Percentiles rank a stretch among this genome's conserved stretches.
These are phyloP conservation scores for Chelidonichthys spinosus DNA, from an alignment of 2,797 vertebrate genomes.

Conservation along the genomic window DNA sequence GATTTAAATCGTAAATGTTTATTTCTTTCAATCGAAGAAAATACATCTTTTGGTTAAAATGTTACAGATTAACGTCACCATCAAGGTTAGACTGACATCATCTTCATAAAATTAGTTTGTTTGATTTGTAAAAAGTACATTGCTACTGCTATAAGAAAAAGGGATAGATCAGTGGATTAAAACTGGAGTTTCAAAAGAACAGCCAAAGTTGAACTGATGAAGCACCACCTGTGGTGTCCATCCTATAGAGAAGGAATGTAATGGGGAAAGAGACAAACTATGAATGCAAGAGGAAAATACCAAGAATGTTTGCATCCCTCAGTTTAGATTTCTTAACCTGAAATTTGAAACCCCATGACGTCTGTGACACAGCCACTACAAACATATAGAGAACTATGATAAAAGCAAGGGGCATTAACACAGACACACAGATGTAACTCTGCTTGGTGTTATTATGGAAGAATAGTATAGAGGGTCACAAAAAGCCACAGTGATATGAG, in stretches of 20 bases:
- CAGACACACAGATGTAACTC: conserved; percentile 40
- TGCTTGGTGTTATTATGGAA: conserved; percentile 34
- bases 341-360: conserved; percentile 11
- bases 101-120: not conserved
- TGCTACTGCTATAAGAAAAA: conserved; percentile 6
- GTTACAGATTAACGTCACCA: not conserved
- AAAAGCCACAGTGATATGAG: conserved; percentile 10
- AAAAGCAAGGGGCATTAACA: conserved; percentile 35
- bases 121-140: not conserved
- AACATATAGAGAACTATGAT: conserved; percentile 63
- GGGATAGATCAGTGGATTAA: conserved; percentile 57
- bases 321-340: conserved; percentile 40
- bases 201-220: conserved; percentile 29
- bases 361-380: conserved; percentile 47
- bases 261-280: conserved; percentile 43
- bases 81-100: not conserved
- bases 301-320: conserved; percentile 55
- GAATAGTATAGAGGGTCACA: conserved; percentile 38
- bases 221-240: fast-evolving
- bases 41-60: not conserved
- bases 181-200: conserved; percentile 48
- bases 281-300: conserved; percentile 47
- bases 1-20: conserved; percentile 2
- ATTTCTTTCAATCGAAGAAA: not conserved
- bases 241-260: conserved; percentile 13